Evolutionary conservation across 2,797 vertebrate genomes (phyloP).

Genomic region (Perdix hodgsoniae): DNA sequence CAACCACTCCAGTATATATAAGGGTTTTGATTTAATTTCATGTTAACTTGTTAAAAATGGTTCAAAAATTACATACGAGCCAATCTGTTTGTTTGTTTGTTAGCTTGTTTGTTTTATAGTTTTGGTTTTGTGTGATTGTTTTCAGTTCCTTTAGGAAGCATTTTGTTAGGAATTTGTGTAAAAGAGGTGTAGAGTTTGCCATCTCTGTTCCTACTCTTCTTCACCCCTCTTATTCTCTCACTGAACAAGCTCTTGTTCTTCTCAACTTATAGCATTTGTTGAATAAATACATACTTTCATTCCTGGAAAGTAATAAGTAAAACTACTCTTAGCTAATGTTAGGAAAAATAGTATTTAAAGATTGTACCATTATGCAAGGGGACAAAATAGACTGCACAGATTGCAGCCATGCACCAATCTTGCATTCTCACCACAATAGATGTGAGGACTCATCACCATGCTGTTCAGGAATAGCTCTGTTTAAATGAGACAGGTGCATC

Average conservation of each 20-base stretch:
- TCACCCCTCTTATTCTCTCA: background rate
- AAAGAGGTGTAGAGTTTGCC: background rate
- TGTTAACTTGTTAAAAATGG: background rate
- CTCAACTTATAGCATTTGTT: background rate
- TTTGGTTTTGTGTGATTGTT: background rate
- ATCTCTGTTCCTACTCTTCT: background rate
- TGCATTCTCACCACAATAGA: background rate
- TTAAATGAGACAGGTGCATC: background rate
- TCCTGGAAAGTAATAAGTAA: background rate
- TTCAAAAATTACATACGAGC: background rate
- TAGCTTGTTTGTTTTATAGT: no score
- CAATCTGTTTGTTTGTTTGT: background rate
- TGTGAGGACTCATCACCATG: accelerated
- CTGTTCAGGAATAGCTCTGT: background rate
- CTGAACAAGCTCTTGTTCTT: background rate
- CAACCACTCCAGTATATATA: background rate
- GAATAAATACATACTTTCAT: background rate
- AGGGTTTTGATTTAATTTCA: background rate
- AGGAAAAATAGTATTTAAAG: background rate
- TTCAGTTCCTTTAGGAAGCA: background rate
- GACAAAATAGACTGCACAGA: background rate
- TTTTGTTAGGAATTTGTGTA: background rate
- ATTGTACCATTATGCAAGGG: background rate
- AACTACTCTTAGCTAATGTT: background rate
- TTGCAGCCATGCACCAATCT: background rate